Conservation (phyloP, 2,113 vertebrate species). For the Delphinus delphis region DNA sequence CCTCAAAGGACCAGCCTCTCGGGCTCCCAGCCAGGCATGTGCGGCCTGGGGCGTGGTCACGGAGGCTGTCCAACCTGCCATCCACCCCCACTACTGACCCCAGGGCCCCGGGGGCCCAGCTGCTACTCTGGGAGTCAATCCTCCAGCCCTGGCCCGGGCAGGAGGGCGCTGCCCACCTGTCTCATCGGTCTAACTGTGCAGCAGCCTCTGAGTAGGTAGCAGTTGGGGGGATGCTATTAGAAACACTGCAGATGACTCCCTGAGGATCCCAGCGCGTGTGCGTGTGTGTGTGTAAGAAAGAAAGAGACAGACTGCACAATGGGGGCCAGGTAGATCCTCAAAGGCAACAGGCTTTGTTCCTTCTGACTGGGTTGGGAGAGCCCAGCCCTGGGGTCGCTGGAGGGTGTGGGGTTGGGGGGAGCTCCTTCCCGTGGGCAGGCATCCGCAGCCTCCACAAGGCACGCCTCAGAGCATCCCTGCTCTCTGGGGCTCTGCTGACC, state of each 20-base stretch:
- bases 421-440: background rate
- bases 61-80: background rate
- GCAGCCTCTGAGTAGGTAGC: background rate
- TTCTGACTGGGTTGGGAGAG: background rate
- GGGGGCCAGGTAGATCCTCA: background rate
- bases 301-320: background rate
- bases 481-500: background rate
- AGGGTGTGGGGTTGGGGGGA: background rate
- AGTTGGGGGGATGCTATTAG: background rate
- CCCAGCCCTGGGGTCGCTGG: background rate
- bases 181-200: fast-evolving
- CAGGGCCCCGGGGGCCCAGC: background rate
- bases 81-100: background rate
- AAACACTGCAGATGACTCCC: background rate
- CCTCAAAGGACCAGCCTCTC: background rate
- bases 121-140: background rate
- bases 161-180: background rate
- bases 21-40: background rate
- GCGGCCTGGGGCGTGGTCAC: background rate
- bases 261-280: background rate
- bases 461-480: background rate
- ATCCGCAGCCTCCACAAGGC: background rate
- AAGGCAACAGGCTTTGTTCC: background rate
- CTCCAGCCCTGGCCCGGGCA: background rate
- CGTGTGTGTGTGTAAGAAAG: too few species aligned